Base-by-base conservation (phyloP, 2,797 vertebrate genomes). In the Cirrhinus molitorella region DNA sequence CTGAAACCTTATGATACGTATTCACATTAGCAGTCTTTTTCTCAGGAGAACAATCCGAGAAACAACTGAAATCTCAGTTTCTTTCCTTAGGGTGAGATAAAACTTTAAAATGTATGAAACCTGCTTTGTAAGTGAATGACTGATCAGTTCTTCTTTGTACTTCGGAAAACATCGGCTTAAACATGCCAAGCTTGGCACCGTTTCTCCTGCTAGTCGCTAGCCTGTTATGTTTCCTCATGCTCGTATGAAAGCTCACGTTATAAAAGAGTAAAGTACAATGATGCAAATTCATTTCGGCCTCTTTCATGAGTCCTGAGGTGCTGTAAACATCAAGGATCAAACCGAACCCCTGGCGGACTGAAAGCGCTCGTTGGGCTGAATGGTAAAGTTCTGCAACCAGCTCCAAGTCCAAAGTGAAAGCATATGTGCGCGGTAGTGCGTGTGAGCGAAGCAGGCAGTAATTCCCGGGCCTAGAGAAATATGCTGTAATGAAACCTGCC, bases 401-500 rank as follows among this genome's bases (percentile, higher is more conserved):
- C 89, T 82, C 83, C 79, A 83, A 85, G 86, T 89, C 86, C 80
- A 91, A 90, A 88, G 88, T 88, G 43, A 90, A 93, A 92, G 87
- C 92, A 92, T 74, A 90, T 93, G 92, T 92, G 80, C 57, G 78
- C 70, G 74, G 83, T 71, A 34, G 72, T 88, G 86, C 79, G 85
- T 88, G 85, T 90, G 91, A 89, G 89, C 80, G 73, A 85, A 78
- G 85, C 73, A 68, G 87, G 78, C 90, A 81, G 84, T 79, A 77
- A 80, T 85, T 88, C 78, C 47, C n/a, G 45, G 81, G 86, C 74
- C 81, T 73, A 71, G 75, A 81, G 80, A 85, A 87, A 89, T 89
- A 92, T 90, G 85, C 85, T 83, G 85, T 91, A 91, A 92, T 92
- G 89, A 93, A 93, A 91, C 89, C 89, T 89, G 89, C 86, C 90